These are phyloP conservation scores for Brachyrhaphis roseni DNA, from an alignment of 2,797 vertebrate species.

Conservation along the genomic window DNA sequence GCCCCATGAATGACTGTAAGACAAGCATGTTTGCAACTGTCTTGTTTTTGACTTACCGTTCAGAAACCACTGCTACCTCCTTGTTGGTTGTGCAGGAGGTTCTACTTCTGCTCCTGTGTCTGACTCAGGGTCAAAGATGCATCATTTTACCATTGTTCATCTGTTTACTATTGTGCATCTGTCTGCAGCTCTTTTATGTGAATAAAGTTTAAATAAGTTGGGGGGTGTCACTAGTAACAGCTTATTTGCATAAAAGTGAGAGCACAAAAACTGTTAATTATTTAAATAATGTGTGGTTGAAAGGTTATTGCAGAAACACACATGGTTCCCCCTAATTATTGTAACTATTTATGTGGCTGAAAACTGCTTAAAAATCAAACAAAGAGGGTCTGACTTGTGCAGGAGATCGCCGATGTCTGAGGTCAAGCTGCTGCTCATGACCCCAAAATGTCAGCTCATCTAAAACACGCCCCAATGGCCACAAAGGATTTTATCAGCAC, in stretches of 20 bases:
- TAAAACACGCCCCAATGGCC: constrained; percentile 25
- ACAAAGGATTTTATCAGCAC: constrained; percentile 32
- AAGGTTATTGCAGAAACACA: background rate
- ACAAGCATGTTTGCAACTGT: background rate
- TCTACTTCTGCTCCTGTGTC: no score
- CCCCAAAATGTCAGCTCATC: constrained; percentile 69
- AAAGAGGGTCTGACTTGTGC: background rate
- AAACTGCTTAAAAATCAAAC: constrained; percentile 3
- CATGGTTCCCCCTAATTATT: background rate
- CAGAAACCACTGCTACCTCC: no score
- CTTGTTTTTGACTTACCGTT: background rate
- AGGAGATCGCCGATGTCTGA: constrained; percentile 29
- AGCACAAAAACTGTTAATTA: background rate
- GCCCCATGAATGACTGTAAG: background rate
- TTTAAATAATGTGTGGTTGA: background rate
- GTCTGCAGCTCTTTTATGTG: background rate
- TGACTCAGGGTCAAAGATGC: background rate
- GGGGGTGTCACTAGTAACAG: background rate
- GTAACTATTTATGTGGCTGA: background rate
- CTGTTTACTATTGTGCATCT: background rate
- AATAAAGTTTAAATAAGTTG: background rate
- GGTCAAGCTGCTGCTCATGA: constrained; percentile 44
- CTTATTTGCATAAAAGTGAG: background rate
- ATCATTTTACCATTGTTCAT: background rate
- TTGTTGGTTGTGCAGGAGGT: no score